Conservation (phyloP, 2,888 invertebrate species). For the Plutella xylostella region DNA sequence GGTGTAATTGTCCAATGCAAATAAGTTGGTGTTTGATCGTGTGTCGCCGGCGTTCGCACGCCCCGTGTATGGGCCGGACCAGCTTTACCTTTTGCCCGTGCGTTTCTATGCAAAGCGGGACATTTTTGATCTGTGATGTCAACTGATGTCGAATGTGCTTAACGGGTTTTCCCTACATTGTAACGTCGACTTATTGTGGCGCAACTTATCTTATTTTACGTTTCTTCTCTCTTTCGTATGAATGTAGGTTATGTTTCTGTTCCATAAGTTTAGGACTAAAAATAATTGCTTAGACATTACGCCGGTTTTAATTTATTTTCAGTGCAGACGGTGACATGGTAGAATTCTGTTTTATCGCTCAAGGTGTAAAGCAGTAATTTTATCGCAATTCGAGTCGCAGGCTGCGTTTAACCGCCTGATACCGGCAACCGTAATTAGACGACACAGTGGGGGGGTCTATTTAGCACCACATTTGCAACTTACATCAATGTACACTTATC, state of each 20-base stretch:
- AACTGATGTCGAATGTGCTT: not conserved
- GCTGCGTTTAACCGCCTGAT: not conserved
- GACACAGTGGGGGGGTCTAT: slow-evolving; percentile 23
- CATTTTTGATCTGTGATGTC: not conserved
- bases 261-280: too few species aligned
- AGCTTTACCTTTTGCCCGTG: slow-evolving; percentile 2
- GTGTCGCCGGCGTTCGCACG: not conserved
- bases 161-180: not conserved
- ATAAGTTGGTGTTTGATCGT: slow-evolving; percentile 34
- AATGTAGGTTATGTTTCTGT: too few species aligned
- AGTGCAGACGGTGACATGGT: too few species aligned
- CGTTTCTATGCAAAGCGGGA: not conserved
- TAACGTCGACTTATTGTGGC: too few species aligned
- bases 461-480: slow-evolving; percentile 16
- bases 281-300: too few species aligned
- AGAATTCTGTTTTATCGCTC: not conserved
- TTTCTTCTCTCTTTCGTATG: too few species aligned
- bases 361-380: slow-evolving; percentile 4
- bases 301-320: too few species aligned
- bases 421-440: not conserved
- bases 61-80: not conserved
- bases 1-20: slow-evolving; percentile 65
- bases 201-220: too few species aligned
- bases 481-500: slow-evolving; percentile 15
- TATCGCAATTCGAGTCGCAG: not conserved